A percentile compares a stretch with the other conserved stretches of the same genome.
phyloP scores from a whole-genome alignment of 2,888 invertebrate species.

The Thera obeliscata region DNA sequence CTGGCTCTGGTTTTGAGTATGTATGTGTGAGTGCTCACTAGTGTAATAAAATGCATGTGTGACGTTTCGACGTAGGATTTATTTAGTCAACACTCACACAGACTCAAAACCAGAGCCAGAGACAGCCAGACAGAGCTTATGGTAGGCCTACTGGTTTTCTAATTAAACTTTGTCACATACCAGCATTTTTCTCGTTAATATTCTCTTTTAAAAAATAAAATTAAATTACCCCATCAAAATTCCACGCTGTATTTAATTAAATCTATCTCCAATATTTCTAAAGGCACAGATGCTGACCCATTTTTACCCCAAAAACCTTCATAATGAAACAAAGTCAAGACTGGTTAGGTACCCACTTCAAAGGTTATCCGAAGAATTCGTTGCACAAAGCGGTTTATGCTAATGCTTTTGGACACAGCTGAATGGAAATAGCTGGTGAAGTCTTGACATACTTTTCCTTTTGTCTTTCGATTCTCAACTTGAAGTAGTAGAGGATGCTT shows the following conservation, averaged over 20 bases:
- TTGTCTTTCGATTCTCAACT: neutral
- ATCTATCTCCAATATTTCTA: conserved; percentile 12
- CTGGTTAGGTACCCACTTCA: conserved; percentile 17
- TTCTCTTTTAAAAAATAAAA: neutral
- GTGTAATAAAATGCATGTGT: too few species aligned
- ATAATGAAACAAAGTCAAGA: conserved; percentile 30
- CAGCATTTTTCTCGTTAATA: neutral
- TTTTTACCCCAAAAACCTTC: conserved; percentile 31
- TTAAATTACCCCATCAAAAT: conserved; percentile 10
- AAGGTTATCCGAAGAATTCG: conserved; percentile 31
- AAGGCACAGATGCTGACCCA: conserved; percentile 31
- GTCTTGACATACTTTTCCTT: neutral
- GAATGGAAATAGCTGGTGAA: conserved; percentile 18
- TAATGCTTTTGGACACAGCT: conserved; percentile 31
- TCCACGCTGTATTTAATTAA: conserved; percentile 21
- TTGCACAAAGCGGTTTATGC: conserved; percentile 43
- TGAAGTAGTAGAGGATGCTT: neutral
- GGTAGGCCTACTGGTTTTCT: too few species aligned
- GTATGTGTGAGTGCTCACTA: too few species aligned
- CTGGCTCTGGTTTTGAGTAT: too few species aligned
- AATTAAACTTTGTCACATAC: neutral
- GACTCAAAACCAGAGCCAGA: too few species aligned
- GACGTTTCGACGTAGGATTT: too few species aligned
- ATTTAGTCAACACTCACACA: too few species aligned
- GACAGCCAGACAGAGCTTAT: too few species aligned